Base-by-base conservation (phyloP, 2,113 vertebrate species). In the Gambusia affinis region DNA sequence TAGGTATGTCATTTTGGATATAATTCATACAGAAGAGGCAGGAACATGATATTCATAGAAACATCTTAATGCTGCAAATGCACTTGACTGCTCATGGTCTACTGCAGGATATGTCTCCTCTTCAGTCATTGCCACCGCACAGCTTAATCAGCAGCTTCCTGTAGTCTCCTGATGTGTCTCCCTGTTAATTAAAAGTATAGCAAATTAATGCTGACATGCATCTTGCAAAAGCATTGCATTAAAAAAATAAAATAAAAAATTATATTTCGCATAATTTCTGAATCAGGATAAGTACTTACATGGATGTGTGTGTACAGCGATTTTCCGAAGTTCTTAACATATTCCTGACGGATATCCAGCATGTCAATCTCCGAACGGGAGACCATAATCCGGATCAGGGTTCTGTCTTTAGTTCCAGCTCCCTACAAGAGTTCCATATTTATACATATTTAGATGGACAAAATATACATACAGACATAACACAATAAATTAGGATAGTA, bases 101-200 rank as follows among this genome's bases (percentile, higher is more conserved):
- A 24, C 8, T 28, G 57, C 11, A 31, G 42, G 22, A 12, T 7
- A 28, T 19, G 54, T 61, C 61, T 70, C 33, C 54, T 39, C 64
- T 70, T 85, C 90, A 99, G 92, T 99, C 98, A 5, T 95, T 99
- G 79, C 97, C 97, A n/a, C 97, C 98, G 27, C 98, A 99, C 70
- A 99, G 93, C 93, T 98, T 98, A 83, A 99, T 90, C 6, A 99
- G 94, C 67, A 97, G 95, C 88, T 99, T 99, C 94, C 95, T 95
- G 90, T 99, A 99, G 92, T 99, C 98, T 72, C 98, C 98, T 17
- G 98, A 99, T 75, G 97, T 98, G 87, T 99, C 98, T 76, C 96
- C 96, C 98, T 99, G 89, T 82, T 70, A 93, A 75, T 14, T 4
- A 75, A 62, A 63, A 4, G 60, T 51, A 66, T 22, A 67, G 4